A percentile compares a stretch with the other conserved stretches of the same genome.
phyloP scores from a whole-genome alignment of 2,888 invertebrate species.

The Prosapia bicincta region DNA sequence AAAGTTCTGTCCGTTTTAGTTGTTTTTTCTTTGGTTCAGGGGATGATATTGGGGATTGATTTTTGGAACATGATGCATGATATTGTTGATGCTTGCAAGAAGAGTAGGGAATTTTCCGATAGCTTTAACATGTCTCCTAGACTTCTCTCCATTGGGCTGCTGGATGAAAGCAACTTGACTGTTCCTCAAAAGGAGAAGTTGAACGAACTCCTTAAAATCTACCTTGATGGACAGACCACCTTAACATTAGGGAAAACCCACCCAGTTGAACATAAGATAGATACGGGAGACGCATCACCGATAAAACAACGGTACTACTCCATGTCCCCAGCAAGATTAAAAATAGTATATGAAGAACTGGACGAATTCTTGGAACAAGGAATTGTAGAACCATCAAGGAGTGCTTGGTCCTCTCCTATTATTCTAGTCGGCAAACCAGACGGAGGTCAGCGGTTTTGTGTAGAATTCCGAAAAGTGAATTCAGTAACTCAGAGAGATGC shows the following conservation, averaged over 20 bases:
- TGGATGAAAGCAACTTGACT: too few species aligned
- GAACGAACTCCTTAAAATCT: neutral
- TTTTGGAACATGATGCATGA: slow-evolving; percentile 12
- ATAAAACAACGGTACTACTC: neutral
- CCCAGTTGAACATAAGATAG: neutral
- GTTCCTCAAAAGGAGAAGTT: too few species aligned
- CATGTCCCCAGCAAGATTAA: slow-evolving; percentile 6
- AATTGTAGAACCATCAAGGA: slow-evolving; percentile 8
- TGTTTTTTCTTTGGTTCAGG: neutral
- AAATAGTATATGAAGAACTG: slow-evolving; percentile 1
- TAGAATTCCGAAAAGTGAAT: slow-evolving; percentile 22
- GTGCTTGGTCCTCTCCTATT: slow-evolving; percentile 13
- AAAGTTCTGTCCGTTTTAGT: too few species aligned
- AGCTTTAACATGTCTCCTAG: too few species aligned
- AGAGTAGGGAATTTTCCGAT: slow-evolving; percentile 7
- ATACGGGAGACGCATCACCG: neutral
- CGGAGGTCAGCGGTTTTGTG: slow-evolving; percentile 9
- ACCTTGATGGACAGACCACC: neutral
- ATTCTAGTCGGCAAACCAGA: slow-evolving; percentile 7
- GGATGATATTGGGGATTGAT: slow-evolving; percentile 17
- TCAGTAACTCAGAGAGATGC: slow-evolving; percentile 31
- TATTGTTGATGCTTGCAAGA: neutral
- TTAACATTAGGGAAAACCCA: neutral
- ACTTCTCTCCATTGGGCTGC: too few species aligned
- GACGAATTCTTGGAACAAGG: neutral